Conservation (phyloP, 2,113 vertebrate genomes). For the Forbesichthys agassizii region DNA sequence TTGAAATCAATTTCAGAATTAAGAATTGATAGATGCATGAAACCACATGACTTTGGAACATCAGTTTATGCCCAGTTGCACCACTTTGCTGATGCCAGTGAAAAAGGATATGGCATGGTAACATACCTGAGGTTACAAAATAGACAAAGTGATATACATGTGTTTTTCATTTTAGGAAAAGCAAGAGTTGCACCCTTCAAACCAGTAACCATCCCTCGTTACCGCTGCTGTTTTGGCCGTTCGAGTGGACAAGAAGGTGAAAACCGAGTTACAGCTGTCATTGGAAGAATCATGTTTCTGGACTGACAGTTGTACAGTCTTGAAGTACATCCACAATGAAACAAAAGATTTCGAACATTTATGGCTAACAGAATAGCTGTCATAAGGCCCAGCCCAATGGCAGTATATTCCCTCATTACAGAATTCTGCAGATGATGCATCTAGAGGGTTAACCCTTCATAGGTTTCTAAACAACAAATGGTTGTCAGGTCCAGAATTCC, state of each 20-base stretch:
- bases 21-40: conserved; percentile 13
- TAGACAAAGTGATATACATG: background rate
- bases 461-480: conserved; percentile 8
- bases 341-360: conserved; percentile 15
- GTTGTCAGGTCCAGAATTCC: conserved; percentile 20
- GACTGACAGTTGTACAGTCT: conserved; percentile 26
- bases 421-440: conserved; percentile 18
- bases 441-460: background rate
- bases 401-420: background rate
- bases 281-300: conserved; percentile 13
- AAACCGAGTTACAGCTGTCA: background rate
- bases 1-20: background rate
- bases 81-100: conserved; percentile 7
- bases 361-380: conserved; percentile 11
- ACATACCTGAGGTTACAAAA: background rate
- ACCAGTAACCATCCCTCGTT: conserved; percentile 5
- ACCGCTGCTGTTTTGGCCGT: conserved; percentile 6
- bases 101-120: conserved; percentile 7
- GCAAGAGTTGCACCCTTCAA: conserved; percentile 14
- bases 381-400: conserved; percentile 14
- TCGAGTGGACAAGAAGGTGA: conserved; percentile 13
- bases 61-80: background rate
- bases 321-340: conserved; percentile 23
- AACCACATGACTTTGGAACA: conserved; percentile 1
- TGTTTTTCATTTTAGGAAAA: conserved; percentile 17